Conservation (phyloP, 2,797 vertebrate species). For the Allenopithecus nigroviridis region DNA sequence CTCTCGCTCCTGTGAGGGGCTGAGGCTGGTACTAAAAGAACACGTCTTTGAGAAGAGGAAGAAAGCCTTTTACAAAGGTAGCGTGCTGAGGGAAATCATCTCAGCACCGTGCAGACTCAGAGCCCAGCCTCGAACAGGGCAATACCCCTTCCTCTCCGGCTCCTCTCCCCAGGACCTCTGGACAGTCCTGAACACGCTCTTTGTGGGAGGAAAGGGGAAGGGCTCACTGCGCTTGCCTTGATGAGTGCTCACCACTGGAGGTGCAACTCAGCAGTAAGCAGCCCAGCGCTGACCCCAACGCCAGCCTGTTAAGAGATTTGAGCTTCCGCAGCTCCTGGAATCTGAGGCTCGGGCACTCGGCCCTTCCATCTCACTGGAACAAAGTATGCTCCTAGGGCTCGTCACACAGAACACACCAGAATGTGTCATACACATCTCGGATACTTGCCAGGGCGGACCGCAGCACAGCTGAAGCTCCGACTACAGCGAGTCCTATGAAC, state of each 20-base stretch:
- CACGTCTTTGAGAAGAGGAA: not conserved
- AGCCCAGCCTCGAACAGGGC: not conserved
- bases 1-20: not conserved
- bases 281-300: fast-evolving
- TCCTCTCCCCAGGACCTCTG: not conserved
- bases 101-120: not conserved
- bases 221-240: fast-evolving
- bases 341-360: too few species aligned
- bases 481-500: not conserved
- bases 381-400: not conserved
- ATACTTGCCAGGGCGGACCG: not conserved
- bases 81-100: not conserved
- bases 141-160: too few species aligned
- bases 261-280: fast-evolving
- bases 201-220: not conserved
- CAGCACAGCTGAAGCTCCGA: not conserved
- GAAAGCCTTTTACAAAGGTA: not conserved
- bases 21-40: not conserved
- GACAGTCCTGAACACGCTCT: not conserved
- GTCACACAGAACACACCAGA: not conserved
- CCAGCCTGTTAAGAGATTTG: not conserved
- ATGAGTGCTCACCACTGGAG: fast-evolving
- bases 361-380: not conserved
- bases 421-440: not conserved
- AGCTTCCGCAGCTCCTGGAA: not conserved